phyloP scores from a whole-genome alignment of 1,140 invertebrate species.

The Papilio polytes region DNA sequence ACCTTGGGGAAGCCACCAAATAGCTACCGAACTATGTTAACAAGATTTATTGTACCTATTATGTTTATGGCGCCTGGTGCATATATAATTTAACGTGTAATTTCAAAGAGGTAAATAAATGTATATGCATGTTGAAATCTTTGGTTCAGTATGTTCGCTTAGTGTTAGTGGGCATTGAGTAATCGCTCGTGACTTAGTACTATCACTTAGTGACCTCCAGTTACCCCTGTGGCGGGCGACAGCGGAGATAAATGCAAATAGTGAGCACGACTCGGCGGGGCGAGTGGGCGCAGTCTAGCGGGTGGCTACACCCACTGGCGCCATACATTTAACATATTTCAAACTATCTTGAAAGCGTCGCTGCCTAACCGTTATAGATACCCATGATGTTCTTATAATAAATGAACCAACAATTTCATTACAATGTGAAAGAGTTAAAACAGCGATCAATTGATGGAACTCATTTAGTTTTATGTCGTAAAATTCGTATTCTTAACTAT shows the following conservation, averaged over 20 bases:
- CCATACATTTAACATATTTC: constrained; percentile 63
- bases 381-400: constrained; percentile 53
- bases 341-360: constrained; percentile 67
- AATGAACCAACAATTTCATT: not conserved
- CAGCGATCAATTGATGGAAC: not conserved
- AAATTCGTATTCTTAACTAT: no score
- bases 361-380: constrained; percentile 61
- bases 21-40: no score
- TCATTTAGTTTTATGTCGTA: not conserved
- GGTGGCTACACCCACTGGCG: constrained; percentile 49
- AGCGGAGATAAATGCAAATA: constrained; percentile 58
- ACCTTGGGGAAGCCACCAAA: not conserved
- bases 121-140: not conserved
- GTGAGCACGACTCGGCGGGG: constrained; percentile 41
- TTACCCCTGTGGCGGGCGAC: constrained; percentile 61
- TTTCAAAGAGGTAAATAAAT: not conserved
- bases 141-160: constrained; percentile 44
- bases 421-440: not conserved
- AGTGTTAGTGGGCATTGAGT: constrained; percentile 52
- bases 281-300: constrained; percentile 58
- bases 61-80: not conserved
- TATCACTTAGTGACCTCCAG: constrained; percentile 65
- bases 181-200: constrained; percentile 58
- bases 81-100: not conserved
- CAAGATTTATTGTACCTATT: not conserved